phyloP scores from a whole-genome alignment of 1,140 invertebrate species.

The Drosophila navojoa region DNA sequence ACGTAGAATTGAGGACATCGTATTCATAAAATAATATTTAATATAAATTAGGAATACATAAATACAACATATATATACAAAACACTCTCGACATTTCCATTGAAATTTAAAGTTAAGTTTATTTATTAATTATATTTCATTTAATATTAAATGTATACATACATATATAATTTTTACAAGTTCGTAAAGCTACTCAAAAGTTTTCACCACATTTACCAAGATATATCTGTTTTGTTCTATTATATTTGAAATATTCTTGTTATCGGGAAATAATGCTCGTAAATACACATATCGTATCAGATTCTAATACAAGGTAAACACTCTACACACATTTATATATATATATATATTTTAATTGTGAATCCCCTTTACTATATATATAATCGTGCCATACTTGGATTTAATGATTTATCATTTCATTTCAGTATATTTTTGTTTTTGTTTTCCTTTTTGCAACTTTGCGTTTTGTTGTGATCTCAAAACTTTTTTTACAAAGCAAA shows the following conservation, averaged over 20 bases:
- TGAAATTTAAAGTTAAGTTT: slow-evolving; percentile 71
- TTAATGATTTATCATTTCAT: slow-evolving; percentile 8
- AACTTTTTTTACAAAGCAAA: slow-evolving; percentile 23
- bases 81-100: slow-evolving; percentile 1
- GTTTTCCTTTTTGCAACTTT: slow-evolving; percentile 9
- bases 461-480: background rate
- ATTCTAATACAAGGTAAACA: slow-evolving; percentile 54
- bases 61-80: too few relatives aligned
- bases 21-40: too few relatives aligned
- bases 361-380: slow-evolving; percentile 12
- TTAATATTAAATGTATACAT: slow-evolving; percentile 79
- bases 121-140: slow-evolving; percentile 72
- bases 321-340: slow-evolving; percentile 23
- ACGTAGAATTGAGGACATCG: too few relatives aligned
- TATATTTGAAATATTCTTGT: slow-evolving; percentile 34
- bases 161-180: slow-evolving; percentile 77
- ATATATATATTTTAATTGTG: slow-evolving; percentile 17
- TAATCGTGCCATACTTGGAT: slow-evolving; percentile 6
- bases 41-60: too few relatives aligned
- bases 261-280: slow-evolving; percentile 26
- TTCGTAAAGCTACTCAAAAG: slow-evolving; percentile 79
- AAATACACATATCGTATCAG: slow-evolving; percentile 28
- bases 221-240: background rate
- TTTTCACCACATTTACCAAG: slow-evolving; percentile 59
- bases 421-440: background rate